phyloP scores from a whole-genome alignment of 1,140 invertebrate genomes.

The Drosophila pseudoobscura region DNA sequence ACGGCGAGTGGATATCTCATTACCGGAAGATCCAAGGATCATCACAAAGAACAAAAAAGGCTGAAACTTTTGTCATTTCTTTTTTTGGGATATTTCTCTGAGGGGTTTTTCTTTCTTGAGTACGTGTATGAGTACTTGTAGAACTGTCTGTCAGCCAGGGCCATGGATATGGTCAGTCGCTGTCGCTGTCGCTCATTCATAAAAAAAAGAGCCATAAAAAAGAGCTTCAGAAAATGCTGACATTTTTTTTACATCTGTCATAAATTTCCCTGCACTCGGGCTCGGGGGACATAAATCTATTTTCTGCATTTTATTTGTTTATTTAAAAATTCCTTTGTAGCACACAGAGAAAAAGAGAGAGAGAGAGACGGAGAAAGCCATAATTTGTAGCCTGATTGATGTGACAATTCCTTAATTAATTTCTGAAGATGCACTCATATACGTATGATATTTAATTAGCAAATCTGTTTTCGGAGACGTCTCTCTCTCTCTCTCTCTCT shows the following conservation, averaged over 20 bases:
- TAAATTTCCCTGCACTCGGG: conserved; percentile 62
- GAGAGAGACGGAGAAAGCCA: conserved; percentile 16
- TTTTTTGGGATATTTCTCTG: neutral
- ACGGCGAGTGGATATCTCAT: conserved; percentile 58
- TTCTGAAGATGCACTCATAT: conserved; percentile 48
- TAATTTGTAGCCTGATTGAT: conserved; percentile 75
- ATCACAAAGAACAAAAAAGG: conserved; percentile 35
- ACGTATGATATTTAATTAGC: conserved; percentile 61
- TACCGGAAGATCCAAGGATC: conserved; percentile 66
- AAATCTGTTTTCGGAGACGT: conserved; percentile 49
- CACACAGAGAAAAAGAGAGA: conserved; percentile 9
- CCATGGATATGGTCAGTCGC: conserved; percentile 55
- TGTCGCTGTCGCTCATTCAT: conserved; percentile 18
- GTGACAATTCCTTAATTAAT: conserved; percentile 79
- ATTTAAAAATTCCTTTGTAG: conserved; percentile 65
- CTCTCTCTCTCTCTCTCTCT: conserved; percentile 4
- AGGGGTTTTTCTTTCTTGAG: conserved; percentile 2
- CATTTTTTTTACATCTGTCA: conserved; percentile 76
- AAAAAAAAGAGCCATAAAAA: conserved; percentile 15
- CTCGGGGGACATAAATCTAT: conserved; percentile 62
- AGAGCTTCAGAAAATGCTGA: conserved; percentile 46
- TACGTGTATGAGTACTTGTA: neutral
- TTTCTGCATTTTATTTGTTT: conserved; percentile 80
- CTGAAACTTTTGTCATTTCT: conserved; percentile 71
- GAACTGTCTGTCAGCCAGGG: conserved; percentile 46